Percentiles rank a stretch among this genome's conserved stretches.
phyloP scores from a whole-genome alignment of 2,888 invertebrate genomes.

The Podotricha telesiphe region DNA sequence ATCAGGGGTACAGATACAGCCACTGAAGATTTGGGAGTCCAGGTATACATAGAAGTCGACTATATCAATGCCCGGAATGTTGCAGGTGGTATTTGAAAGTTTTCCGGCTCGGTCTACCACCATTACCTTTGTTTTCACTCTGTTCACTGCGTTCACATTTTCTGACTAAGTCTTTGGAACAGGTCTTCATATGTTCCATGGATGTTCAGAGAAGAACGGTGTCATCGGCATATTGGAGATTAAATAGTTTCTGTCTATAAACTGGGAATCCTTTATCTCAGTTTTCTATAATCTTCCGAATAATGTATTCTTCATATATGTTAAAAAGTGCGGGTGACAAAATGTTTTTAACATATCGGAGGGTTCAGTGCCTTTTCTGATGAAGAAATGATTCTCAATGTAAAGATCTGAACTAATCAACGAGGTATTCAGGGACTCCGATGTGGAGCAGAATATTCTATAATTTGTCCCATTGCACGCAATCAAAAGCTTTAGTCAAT shows the following conservation, averaged over 20 bases:
- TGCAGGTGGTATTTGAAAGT: neutral
- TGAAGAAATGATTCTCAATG: too few species aligned
- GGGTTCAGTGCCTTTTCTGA: too few species aligned
- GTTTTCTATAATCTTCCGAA: neutral
- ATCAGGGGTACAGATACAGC: too few species aligned
- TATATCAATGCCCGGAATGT: neutral
- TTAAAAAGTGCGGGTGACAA: too few species aligned
- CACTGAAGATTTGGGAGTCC: neutral
- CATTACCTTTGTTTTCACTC: neutral
- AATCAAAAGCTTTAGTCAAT: too few species aligned
- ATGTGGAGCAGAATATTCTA: too few species aligned
- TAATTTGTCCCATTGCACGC: too few species aligned
- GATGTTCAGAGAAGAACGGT: neutral
- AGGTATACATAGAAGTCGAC: neutral
- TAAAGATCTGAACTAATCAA: too few species aligned
- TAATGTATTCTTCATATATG: neutral
- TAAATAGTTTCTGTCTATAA: neutral
- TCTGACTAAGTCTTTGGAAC: slow-evolving; percentile 1
- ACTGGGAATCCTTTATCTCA: neutral
- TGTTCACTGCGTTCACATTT: neutral
- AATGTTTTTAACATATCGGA: too few species aligned
- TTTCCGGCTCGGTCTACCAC: neutral
- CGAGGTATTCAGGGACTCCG: too few species aligned
- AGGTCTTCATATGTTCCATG: neutral
- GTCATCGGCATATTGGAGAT: neutral